Conservation (phyloP, 2,797 vertebrate genomes). For the Nyctibius grandis region DNA sequence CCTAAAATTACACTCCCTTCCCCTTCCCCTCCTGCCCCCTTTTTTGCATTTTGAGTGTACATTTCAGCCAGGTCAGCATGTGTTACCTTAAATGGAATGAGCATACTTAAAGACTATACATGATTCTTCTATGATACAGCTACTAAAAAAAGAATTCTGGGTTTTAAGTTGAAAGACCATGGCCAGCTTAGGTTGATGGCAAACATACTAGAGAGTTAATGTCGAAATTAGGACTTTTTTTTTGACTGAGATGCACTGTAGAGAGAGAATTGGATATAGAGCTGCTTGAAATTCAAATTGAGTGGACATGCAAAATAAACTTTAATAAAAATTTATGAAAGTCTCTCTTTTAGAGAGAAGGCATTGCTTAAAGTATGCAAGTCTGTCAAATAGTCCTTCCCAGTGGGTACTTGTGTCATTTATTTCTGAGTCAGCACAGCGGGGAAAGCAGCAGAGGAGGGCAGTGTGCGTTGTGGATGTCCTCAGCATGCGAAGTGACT, state of each 20-base stretch:
- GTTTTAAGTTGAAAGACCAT: neutral
- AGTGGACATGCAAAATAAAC: neutral
- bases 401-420: neutral
- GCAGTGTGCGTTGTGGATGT: neutral
- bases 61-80: neutral
- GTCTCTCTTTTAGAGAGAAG: neutral
- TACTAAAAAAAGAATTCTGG: neutral
- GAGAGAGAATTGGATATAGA: neutral
- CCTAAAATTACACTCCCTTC: neutral
- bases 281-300: neutral
- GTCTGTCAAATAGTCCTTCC: neutral
- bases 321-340: neutral
- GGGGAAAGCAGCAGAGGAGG: neutral
- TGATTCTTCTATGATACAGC: neutral
- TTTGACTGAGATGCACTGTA: neutral
- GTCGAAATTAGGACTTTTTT: neutral
- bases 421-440: neutral
- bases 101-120: neutral
- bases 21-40: rapidly evolving
- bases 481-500: neutral
- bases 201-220: neutral
- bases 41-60: neutral
- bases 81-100: neutral
- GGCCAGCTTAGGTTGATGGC: neutral
- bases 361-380: neutral